Evolutionary conservation across 2,113 vertebrate genomes (phyloP), one percentile per base, ranked within the genome.

Genomic region (Heterochromis multidens): DNA sequence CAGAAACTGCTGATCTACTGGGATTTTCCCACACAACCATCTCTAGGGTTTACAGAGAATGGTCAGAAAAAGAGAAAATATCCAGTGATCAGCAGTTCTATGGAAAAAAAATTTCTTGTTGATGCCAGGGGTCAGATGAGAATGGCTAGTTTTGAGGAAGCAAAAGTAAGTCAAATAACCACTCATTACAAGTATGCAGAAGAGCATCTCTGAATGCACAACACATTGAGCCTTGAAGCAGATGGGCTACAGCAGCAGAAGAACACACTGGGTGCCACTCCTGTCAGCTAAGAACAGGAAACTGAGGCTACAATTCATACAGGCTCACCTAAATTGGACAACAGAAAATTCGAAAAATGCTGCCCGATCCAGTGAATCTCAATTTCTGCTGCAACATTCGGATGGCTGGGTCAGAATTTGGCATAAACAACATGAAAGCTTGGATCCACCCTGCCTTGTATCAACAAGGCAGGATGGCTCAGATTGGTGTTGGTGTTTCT

Each of bases 381-480:
- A 7, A 19, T 21, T 52, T 52, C 7, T 52, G 49, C 17, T 52
- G 49, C 6, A 19, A 21, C 17, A 7, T 67, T 29, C 0, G 9
- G 40, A 72, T 72, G 16, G 19, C 19, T 29, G 65, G 65, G 65
- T 12, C 16, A 72, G 40, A 72, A 72, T 0, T 9, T 49, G 23
- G 43, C 37, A 25, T 49, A 25, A 21, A 72, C 23, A 49, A 29
- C 25, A 49, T 1, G 0, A 72, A 56, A 72, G 11, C 67, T 12
- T 29, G 40, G 46, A 4, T 49, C 40, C 23, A 72, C 49, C 67
- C 43, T 21, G 9, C 9, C 2, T 49, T 49, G 40, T 29, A 29
- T 29, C 11, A 49, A 21, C 25, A n/a, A n/a, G n/a, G n/a, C n/a
- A n/a, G n/a, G n/a, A n/a, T n/a, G 12, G 16, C 14, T 0, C 9